Base-by-base conservation (phyloP, 2,113 vertebrate genomes). In the Amblyopsis rosae region DNA sequence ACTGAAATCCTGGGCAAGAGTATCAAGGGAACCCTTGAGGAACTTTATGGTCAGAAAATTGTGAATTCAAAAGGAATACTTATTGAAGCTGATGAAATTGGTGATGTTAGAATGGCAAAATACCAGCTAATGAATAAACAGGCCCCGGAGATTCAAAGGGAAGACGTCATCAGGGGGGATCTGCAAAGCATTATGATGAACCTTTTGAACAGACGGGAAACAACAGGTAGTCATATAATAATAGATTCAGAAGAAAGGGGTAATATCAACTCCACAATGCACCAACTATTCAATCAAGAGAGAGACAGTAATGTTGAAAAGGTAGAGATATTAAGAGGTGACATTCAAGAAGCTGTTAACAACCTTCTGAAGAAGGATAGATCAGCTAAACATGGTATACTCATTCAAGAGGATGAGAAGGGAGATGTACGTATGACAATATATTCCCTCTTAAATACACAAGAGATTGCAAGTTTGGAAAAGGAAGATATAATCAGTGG, bases 401-500 rank as follows among this genome's bases (percentile, higher is more conserved):
- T 97, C 67, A 95, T 98, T 86, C 95, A 98, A 76, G 96, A 98
- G 72, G 94, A 94, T 60, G 96, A 98, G 87, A 95, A 89, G 80
- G 96, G 96, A n/a, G 94, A 96, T 60, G 87, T 96, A 65, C 93
- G 89, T 65, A 96, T 98, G 96, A 96, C 95, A 47, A 86, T 97
- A 62, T 98, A 98, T 80, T 95, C 95, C 62, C 94, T 98, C 70
- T 92, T 98, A 72, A 93, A 97, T 79, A 89, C 95, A 87, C 84
- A 92, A 53, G 77, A 93, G 19, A 67, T 82, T 51, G 60, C 81
- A 45, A 72, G 53, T 69, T 49, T 85, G 61, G 83, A 94, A 72
- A 94, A 87, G 73, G 93, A 94, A 78, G 90, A 94, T 64, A 80
- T 96, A 26, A 74, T 95, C 63, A 87, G 88, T 63, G 95, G 95